A percentile compares a stretch with the other conserved stretches of the same genome.
These are phyloP conservation scores for Drosophila biarmipes DNA, from an alignment of 1,140 invertebrate species.

Conservation along the genomic window DNA sequence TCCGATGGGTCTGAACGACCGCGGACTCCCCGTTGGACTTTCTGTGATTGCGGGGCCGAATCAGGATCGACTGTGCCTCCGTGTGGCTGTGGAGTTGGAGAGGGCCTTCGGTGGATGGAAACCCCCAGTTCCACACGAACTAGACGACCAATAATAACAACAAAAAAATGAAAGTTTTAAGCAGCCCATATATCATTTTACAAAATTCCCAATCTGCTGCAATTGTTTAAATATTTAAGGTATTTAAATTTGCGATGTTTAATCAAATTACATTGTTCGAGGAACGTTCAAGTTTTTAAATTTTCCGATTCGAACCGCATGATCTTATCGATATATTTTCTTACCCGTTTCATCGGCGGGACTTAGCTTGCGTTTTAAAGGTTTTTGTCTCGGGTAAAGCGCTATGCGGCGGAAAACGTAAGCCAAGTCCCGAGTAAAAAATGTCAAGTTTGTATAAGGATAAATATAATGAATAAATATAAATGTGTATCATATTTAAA, in stretches of 20 bases:
- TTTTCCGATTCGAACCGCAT: not conserved
- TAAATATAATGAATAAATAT: too few species aligned
- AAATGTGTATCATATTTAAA: too few species aligned
- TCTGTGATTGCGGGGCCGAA: slow-evolving; percentile 88
- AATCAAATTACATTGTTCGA: not conserved
- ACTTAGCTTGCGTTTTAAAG: too few species aligned
- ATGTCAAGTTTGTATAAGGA: too few species aligned
- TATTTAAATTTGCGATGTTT: not conserved
- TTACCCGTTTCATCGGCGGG: too few species aligned
- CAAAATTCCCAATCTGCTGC: too few species aligned
- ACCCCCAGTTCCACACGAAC: slow-evolving; percentile 58
- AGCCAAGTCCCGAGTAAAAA: too few species aligned
- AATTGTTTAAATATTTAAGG: too few species aligned
- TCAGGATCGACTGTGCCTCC: slow-evolving; percentile 90
- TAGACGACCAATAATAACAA: slow-evolving; percentile 8
- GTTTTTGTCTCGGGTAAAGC: not conserved
- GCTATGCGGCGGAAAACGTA: not conserved
- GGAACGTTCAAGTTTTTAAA: not conserved
- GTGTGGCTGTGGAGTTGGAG: slow-evolving; percentile 91
- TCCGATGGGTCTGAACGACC: slow-evolving; percentile 87
- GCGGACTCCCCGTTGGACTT: slow-evolving; percentile 90
- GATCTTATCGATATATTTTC: too few species aligned
- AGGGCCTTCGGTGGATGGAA: slow-evolving; percentile 92
- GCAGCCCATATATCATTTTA: not conserved
- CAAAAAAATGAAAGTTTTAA: not conserved